Evolutionary conservation across 2,113 vertebrate genomes (phyloP), one percentile per base, ranked within the genome.

Genomic region (Alces alces): DNA sequence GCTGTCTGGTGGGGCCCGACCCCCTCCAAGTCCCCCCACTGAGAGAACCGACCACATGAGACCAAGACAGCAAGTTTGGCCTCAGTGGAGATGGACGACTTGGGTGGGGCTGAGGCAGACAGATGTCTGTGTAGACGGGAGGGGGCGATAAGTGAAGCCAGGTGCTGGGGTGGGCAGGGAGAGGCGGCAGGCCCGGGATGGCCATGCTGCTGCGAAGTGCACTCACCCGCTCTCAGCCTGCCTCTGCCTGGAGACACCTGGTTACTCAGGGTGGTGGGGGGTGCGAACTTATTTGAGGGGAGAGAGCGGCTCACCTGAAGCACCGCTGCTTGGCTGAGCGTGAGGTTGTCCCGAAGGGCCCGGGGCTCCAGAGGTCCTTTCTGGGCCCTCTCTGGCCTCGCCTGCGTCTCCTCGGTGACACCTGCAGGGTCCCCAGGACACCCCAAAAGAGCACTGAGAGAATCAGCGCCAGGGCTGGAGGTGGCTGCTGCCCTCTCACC

Each of bases 241-340:
- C 33, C 61, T 93, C 14, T 58, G 39, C 28, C 33, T 85, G n/a
- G 30, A 82, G 73, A 61, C 52, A 73, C 79, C 76, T 64, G 82
- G 13, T 5, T 14, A 25, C 58, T 39, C 16, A 36, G 17, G 28
- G 11, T 21, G 15, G 6, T 10, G 10, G 50, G n/a, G 16, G 43
- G 55, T 19, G 28, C 25, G 2, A 7, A 12, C 16, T 28, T 25
- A 15, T 82, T 28, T n/a, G 60, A 39, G 70, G 45, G 76, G 5
- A 27, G 13, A 43, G 17, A 10, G 89, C 11, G 3, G n/a, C 96
- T 97, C 78, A 99, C 99, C 98, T 97, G 97, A 2, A 97, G 89
- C 0, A 86, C 91, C 27, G 98, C 98, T 15, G 88, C 84, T 55
- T 98, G 55, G 94, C 89, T 95, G 73, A 98, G 19, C 0, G 0